phyloP scores from a whole-genome alignment of 1,140 invertebrate species.

The Choristoneura fumiferana region DNA sequence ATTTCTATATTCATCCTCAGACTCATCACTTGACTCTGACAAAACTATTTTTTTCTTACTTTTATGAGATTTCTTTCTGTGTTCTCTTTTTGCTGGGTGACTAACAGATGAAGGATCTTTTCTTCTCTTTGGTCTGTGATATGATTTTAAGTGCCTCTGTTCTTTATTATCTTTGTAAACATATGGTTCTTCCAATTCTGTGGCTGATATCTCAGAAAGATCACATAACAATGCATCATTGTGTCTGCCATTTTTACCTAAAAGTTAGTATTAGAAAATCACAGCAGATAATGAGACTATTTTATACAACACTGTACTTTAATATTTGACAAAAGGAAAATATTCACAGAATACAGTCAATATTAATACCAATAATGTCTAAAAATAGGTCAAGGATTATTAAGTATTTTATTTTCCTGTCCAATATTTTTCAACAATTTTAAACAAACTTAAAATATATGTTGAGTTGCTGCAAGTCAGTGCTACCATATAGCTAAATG shows the following conservation, averaged over 20 bases:
- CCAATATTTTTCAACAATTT: no score
- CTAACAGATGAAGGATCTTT: conserved; percentile 29
- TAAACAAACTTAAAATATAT: no score
- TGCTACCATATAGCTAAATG: no score
- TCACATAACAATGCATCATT: conserved; percentile 34
- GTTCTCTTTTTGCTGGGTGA: conserved; percentile 39
- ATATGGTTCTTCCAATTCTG: conserved; percentile 46
- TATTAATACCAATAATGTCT: no score
- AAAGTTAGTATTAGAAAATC: conserved; percentile 37
- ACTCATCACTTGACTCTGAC: conserved; percentile 61
- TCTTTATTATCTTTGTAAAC: conserved; percentile 32
- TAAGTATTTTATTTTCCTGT: no score
- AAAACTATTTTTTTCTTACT: conserved; percentile 38
- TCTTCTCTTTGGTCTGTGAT: conserved; percentile 45
- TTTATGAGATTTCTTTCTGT: conserved; percentile 50
- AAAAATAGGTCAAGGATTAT: no score
- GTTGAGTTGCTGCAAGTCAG: no score
- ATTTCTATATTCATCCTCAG: conserved; percentile 67
- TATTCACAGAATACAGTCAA: no score
- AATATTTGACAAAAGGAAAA: no score
- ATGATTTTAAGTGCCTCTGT: conserved; percentile 36
- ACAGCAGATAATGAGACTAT: conserved; percentile 12
- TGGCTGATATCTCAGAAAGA: conserved; percentile 48
- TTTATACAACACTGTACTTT: no score
- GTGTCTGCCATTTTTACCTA: conserved; percentile 46